These are phyloP conservation scores for Drosophila nebulosa DNA, from an alignment of 1,140 invertebrate species.

Conservation along the genomic window DNA sequence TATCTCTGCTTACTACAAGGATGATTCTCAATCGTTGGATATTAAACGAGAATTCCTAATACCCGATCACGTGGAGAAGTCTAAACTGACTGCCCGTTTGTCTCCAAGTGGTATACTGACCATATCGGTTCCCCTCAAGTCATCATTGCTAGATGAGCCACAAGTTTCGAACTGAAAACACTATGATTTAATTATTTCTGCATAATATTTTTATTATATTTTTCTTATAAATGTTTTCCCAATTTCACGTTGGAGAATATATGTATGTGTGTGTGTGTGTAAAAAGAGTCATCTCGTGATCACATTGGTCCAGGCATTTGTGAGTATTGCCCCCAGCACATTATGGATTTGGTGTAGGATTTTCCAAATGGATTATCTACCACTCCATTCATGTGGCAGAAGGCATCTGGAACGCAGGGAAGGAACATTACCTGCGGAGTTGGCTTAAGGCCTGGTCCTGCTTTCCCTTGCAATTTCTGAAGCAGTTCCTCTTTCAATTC, in stretches of 20 bases:
- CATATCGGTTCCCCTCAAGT: conserved; percentile 1
- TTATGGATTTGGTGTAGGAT: background rate
- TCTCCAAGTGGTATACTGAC: conserved; percentile 11
- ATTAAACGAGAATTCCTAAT: conserved; percentile 14
- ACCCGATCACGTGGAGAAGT: conserved; percentile 11
- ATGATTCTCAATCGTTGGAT: background rate
- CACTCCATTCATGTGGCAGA: background rate
- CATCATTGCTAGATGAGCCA: background rate
- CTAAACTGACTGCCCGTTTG: conserved; percentile 8
- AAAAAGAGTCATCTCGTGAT: no score
- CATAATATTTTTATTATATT: background rate
- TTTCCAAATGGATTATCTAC: background rate
- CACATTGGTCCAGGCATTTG: background rate
- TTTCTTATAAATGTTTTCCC: background rate
- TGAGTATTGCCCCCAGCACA: conserved; percentile 17
- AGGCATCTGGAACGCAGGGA: conserved; percentile 2
- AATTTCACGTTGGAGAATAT: background rate
- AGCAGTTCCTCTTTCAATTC: conserved; percentile 42
- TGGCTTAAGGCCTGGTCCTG: background rate
- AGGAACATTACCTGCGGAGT: conserved; percentile 8
- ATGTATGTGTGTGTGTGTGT: no score
- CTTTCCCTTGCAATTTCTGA: background rate
- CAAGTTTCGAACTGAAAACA: background rate
- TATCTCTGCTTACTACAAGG: conserved; percentile 4
- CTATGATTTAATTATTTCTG: background rate